phyloP scores from a whole-genome alignment of 2,113 vertebrate genomes.

The Helogale parvula region DNA sequence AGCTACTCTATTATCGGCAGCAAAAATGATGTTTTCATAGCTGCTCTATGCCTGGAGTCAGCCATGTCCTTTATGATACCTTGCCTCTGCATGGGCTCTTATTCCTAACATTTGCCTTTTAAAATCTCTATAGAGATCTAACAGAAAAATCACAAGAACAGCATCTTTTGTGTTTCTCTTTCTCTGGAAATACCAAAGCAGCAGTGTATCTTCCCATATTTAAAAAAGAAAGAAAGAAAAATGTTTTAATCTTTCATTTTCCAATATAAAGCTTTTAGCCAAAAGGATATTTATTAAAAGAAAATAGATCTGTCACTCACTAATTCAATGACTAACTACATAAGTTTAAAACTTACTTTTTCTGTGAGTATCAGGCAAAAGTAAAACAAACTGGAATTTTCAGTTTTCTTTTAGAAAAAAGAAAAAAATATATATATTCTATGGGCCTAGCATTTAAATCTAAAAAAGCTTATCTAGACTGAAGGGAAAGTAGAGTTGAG shows the following conservation, averaged over 20 bases:
- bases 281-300: slow-evolving; percentile 69
- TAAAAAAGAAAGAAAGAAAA: slow-evolving; percentile 66
- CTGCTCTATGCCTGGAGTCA: slow-evolving; percentile 23
- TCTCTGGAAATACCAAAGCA: slow-evolving; percentile 74
- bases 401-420: not conserved
- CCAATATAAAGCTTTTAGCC: slow-evolving; percentile 59
- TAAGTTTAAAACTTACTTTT: slow-evolving; percentile 56
- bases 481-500: not conserved
- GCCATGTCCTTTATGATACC: slow-evolving; percentile 61
- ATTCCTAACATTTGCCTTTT: slow-evolving; percentile 68
- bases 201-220: slow-evolving; percentile 64
- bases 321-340: slow-evolving; percentile 59
- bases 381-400: slow-evolving; percentile 43
- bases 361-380: slow-evolving; percentile 22
- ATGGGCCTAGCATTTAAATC: not conserved
- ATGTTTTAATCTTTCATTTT: slow-evolving; percentile 72
- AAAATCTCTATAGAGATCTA: slow-evolving; percentile 69
- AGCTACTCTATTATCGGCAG: not conserved
- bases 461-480: not conserved
- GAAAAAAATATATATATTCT: not conserved
- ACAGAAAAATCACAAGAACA: slow-evolving; percentile 71
- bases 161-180: slow-evolving; percentile 72
- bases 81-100: slow-evolving; percentile 62
- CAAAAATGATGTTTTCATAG: slow-evolving; percentile 26
- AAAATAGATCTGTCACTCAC: slow-evolving; percentile 39